Evolutionary conservation across 2,797 vertebrate species (phyloP), one percentile per base, ranked within the genome.

Genomic region (Gymnocypris eckloni): DNA sequence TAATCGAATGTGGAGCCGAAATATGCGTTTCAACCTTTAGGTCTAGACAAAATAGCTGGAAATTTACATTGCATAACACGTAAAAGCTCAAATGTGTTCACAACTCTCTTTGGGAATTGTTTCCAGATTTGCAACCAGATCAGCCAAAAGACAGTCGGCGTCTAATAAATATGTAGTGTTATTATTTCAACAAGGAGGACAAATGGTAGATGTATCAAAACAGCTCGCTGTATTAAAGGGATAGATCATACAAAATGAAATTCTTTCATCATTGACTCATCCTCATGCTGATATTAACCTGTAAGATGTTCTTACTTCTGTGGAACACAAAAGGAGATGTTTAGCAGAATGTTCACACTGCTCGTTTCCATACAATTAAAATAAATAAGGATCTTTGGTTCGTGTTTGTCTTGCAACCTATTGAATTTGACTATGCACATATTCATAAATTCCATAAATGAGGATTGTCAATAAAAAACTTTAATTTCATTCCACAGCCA

Each of bases 131-230:
- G 54, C 41, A n/a, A 50, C 56, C 78, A 33, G 28, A 33, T 33
- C 28, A 73, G 54, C 76, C 54, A 64, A 71, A 20, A 61, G 41
- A 61, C 76, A 64, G 28, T 50, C 69, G 39, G 84, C 9, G 7
- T 50, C 77, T 73, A 39, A 81, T 86, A 81, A 86, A 86, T 81
- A 86, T 81, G 66, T 33, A 70, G 83, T 13, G 66, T 81, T 73
- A 72, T 45, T 59, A 75, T 79, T 45, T 43, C 67, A 71, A 56
- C 11, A 20, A 81, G 45, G 43, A 45, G 41, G 50, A 85, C 41
- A 48, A 79, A 85, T 37, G 75, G 41, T 20, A 79, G 66, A 79
- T n/a, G 70, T 22, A 70, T 69, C 41, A 79, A 85, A 85, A 59
- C 52, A n/a, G 43, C 79, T 67, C 43, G 45, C 56, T 78, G 37